Conservation (phyloP, 2,797 vertebrate genomes). For the Aythya fuligula region DNA sequence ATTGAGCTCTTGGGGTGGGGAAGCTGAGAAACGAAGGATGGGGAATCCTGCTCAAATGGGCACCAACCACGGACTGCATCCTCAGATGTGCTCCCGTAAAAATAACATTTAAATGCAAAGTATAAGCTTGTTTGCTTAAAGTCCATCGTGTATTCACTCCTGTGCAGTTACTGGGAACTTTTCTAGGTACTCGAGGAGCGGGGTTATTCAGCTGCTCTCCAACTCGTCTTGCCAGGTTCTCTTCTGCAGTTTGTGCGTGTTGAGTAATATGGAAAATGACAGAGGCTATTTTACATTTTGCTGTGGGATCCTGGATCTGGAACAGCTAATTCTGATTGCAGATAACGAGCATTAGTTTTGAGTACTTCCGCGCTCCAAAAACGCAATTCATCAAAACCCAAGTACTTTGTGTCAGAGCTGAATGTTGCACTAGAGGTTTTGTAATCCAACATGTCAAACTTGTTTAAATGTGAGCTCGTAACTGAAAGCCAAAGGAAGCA, state of each 20-base stretch:
- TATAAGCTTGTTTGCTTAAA: neutral
- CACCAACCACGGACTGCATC: neutral
- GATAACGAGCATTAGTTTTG: constrained; percentile 12
- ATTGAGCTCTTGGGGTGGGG: neutral
- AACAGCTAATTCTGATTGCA: constrained; percentile 4
- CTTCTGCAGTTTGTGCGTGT: neutral
- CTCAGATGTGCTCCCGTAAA: neutral
- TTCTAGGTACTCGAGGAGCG: neutral
- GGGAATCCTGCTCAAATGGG: constrained; percentile 23
- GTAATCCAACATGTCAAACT: constrained; percentile 44
- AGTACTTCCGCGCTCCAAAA: constrained; percentile 41
- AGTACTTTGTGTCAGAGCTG: constrained; percentile 57
- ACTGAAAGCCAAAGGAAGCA: constrained; percentile 26
- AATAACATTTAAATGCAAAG: neutral
- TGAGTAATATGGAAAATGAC: neutral
- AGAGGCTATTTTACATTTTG: neutral
- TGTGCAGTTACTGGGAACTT: neutral
- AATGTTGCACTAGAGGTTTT: constrained; percentile 43
- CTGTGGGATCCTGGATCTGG: constrained; percentile 10
- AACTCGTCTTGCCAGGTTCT: neutral
- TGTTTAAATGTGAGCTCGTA: constrained; percentile 40
- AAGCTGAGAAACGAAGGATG: neutral
- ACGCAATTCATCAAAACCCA: constrained; percentile 25
- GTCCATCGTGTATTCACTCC: neutral
- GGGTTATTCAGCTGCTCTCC: neutral